Base-by-base conservation (phyloP, 2,113 vertebrate species). In the Telmatochromis bifrenatus region DNA sequence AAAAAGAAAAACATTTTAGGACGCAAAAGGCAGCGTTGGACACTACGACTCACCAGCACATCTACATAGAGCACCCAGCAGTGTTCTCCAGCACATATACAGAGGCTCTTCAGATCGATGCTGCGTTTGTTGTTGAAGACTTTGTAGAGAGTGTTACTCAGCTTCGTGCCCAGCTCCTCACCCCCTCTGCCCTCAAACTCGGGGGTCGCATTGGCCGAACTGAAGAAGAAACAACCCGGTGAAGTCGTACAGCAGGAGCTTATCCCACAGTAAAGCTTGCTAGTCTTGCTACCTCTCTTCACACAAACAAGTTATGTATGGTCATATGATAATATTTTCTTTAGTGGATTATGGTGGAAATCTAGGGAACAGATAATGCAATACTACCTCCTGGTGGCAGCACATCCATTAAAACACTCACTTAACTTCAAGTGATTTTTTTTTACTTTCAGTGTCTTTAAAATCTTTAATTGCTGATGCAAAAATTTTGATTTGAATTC, bases 61-160 rank as follows among this genome's bases (percentile, higher is more conserved):
- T 99, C 98, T 47, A 99, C 97, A 3, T 98, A 99, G 35, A 99
- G 97, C n/a, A 98, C 88, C 99, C 99, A 99, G 95, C 98, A 99
- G 93, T 99, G 97, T 47, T 99, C 97, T 85, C 97, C 96, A 6
- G 97, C 94, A 83, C 97, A 97, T 84, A 99, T 97, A 51, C 97
- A 98, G 56, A 99, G 97, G 2, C 96, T 94, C 77, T 94, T 95
- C 92, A 98, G 92, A 88, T 99, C 97, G 5, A 99, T 4, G 4
- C 95, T 96, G 96, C 93, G 95, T 87, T 97, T 96, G 2, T 97
- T 98, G 94, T 97, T 97, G 91, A 99, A 99, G 84, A 98, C 97
- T 95, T 97, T 97, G 93, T 97, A 98, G 1, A 99, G 96, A 0
- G 97, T 98, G 94, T 97, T 98, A 42, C 98, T 97, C 37, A 99